A percentile compares a stretch with the other conserved stretches of the same genome.
Conservation (phyloP, 2,797 vertebrate genomes). For the Acanthopagrus latus region DNA sequence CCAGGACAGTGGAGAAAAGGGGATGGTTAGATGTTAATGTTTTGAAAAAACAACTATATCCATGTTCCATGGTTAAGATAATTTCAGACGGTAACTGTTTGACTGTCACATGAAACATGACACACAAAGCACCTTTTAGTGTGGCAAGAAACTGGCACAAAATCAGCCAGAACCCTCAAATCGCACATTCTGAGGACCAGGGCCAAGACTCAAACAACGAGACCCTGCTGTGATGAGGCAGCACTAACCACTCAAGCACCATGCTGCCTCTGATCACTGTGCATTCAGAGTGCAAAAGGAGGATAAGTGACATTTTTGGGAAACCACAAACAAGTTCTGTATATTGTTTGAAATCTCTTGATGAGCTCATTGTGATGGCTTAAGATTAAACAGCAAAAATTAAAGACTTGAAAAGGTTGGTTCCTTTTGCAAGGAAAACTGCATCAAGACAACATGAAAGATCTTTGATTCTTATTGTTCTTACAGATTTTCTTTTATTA, state of each 20-base stretch:
- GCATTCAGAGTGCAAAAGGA: constrained; percentile 9
- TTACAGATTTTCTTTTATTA: background rate
- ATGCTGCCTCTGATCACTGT: constrained; percentile 34
- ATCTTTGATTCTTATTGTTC: background rate
- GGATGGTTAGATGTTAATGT: no score
- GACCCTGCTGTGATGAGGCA: constrained; percentile 37
- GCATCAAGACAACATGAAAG: background rate
- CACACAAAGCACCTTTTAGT: constrained; percentile 25
- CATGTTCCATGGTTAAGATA: constrained; percentile 8
- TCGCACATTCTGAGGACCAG: constrained; percentile 17
- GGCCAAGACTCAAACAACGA: constrained; percentile 47
- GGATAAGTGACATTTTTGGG: constrained; percentile 19
- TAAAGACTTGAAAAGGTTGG: background rate
- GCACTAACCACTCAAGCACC: constrained; percentile 23
- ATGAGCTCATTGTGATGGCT: background rate
- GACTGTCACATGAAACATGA: constrained; percentile 20
- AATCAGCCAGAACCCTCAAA: constrained; percentile 27
- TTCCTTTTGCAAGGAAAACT: background rate
- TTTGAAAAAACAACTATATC: no score
- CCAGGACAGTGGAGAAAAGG: no score
- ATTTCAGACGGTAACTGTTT: constrained; percentile 11
- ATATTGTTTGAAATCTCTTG: constrained; percentile 1
- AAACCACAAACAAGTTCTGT: constrained; percentile 9
- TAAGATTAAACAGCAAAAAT: background rate
- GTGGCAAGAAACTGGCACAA: constrained; percentile 39